A percentile compares a stretch with the other conserved stretches of the same genome.
phyloP scores from a whole-genome alignment of 1,140 invertebrate species.

The Antheraea mylitta region DNA sequence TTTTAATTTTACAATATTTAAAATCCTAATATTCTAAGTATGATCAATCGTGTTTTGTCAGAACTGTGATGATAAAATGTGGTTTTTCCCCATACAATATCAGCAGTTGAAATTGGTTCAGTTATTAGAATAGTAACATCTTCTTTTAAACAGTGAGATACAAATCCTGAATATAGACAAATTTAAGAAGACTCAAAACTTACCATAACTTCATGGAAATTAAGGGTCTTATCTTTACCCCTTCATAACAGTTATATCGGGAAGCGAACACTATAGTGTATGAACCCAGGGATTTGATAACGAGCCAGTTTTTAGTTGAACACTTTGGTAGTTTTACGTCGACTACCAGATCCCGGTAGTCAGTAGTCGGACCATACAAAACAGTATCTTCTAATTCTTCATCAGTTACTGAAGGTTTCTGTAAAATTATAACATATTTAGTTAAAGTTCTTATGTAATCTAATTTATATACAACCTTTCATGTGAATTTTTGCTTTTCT shows the following conservation, averaged over 20 bases:
- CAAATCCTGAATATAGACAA: too few species aligned
- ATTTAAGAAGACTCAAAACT: background rate
- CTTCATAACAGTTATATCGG: background rate
- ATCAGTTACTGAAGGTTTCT: background rate
- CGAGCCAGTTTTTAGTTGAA: background rate
- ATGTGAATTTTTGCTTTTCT: background rate
- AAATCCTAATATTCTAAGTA: too few species aligned
- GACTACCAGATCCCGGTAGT: background rate
- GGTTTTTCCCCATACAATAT: too few species aligned
- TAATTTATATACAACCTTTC: too few species aligned
- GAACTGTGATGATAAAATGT: too few species aligned
- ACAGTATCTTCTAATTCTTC: slow-evolving; percentile 9
- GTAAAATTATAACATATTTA: background rate
- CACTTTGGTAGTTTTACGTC: background rate
- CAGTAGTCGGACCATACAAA: background rate
- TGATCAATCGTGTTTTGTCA: too few species aligned
- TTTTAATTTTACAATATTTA: too few species aligned
- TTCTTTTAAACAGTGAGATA: too few species aligned
- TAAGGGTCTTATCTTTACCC: background rate
- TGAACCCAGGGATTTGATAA: background rate
- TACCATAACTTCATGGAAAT: slow-evolving; percentile 5
- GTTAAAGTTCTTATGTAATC: background rate
- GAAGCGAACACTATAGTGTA: background rate
- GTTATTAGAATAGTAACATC: too few species aligned
- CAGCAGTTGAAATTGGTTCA: too few species aligned